phyloP scores from a whole-genome alignment of 2,888 invertebrate species.

The Agrotis segetum region DNA sequence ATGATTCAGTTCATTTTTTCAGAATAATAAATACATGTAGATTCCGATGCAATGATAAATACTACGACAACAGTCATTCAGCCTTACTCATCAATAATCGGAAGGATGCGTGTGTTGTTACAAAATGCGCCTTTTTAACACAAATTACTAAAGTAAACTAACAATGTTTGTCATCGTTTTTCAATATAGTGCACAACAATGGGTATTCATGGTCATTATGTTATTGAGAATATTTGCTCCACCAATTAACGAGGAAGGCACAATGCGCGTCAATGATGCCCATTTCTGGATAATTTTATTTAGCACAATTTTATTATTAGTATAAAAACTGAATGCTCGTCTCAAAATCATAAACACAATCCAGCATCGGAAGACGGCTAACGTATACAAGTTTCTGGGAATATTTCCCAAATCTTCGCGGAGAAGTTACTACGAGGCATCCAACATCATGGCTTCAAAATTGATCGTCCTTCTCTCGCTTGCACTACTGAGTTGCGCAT shows the following conservation, averaged over 20 bases:
- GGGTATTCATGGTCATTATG: constrained; percentile 86
- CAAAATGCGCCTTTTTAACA: constrained; percentile 55
- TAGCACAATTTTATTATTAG: constrained; percentile 79
- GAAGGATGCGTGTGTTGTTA: constrained; percentile 65
- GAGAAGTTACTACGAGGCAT: constrained; percentile 79
- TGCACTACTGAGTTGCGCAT: constrained; percentile 71
- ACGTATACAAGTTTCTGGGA: constrained; percentile 72
- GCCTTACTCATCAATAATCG: constrained; percentile 67
- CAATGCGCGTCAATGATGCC: constrained; percentile 83
- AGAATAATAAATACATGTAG: not conserved
- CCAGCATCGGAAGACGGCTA: constrained; percentile 58
- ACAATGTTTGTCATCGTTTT: constrained; percentile 70
- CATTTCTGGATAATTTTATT: constrained; percentile 80
- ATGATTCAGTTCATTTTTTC: constrained; percentile 1
- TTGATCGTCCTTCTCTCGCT: constrained; percentile 79
- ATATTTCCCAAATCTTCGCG: constrained; percentile 67
- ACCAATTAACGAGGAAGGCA: constrained; percentile 74
- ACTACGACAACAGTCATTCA: constrained; percentile 28
- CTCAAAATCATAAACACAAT: constrained; percentile 52
- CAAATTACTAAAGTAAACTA: constrained; percentile 69
- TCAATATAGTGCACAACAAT: constrained; percentile 79
- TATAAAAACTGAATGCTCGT: constrained; percentile 80
- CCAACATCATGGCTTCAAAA: constrained; percentile 79
- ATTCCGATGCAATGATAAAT: constrained; percentile 17
- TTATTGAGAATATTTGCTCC: constrained; percentile 85